Evolutionary conservation across 2,797 vertebrate genomes (phyloP).

Genomic region (Gephyroberyx darwinii): DNA sequence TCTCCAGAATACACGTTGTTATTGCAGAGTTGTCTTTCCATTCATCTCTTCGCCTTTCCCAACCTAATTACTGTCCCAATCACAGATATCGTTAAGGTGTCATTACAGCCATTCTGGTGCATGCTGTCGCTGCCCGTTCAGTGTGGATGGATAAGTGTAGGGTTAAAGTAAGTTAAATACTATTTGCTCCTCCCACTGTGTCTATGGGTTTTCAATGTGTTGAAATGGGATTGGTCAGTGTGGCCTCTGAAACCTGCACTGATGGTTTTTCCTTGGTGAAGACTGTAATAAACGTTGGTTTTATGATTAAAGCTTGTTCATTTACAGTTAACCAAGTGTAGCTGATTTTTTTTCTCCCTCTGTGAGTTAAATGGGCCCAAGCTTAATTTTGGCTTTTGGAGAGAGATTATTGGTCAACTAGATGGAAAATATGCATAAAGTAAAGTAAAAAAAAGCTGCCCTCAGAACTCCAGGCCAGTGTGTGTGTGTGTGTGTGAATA

Average conservation of each 20-base stretch:
- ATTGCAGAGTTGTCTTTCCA: slow-evolving; percentile 62
- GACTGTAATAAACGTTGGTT: slow-evolving; percentile 50
- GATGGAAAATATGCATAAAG: slow-evolving; percentile 52
- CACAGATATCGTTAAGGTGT: slow-evolving; percentile 62
- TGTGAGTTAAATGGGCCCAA: slow-evolving; percentile 44
- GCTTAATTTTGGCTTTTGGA: slow-evolving; percentile 41
- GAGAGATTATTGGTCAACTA: slow-evolving; percentile 24
- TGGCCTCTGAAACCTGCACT: slow-evolving; percentile 40
- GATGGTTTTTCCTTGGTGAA: slow-evolving; percentile 17
- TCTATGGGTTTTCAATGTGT: background rate
- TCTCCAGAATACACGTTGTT: slow-evolving; percentile 74
- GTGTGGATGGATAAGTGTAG: slow-evolving; percentile 16
- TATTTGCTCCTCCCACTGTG: background rate
- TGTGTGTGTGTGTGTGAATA: slow-evolving; percentile 19
- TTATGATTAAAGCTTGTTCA: slow-evolving; percentile 54
- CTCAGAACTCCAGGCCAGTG: slow-evolving; percentile 31
- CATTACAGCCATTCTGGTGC: slow-evolving; percentile 57
- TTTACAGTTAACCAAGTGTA: slow-evolving; percentile 43
- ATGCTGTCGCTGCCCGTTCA: slow-evolving; percentile 5
- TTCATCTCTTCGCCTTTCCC: slow-evolving; percentile 61
- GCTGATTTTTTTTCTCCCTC: slow-evolving; percentile 12
- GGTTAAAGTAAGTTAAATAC: slow-evolving; percentile 4
- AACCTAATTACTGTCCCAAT: slow-evolving; percentile 72
- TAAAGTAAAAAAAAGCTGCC: slow-evolving; percentile 38
- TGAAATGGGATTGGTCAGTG: slow-evolving; percentile 1